Base-by-base conservation (phyloP, 2,888 invertebrate species). In the Dysmachus trigonus region DNA sequence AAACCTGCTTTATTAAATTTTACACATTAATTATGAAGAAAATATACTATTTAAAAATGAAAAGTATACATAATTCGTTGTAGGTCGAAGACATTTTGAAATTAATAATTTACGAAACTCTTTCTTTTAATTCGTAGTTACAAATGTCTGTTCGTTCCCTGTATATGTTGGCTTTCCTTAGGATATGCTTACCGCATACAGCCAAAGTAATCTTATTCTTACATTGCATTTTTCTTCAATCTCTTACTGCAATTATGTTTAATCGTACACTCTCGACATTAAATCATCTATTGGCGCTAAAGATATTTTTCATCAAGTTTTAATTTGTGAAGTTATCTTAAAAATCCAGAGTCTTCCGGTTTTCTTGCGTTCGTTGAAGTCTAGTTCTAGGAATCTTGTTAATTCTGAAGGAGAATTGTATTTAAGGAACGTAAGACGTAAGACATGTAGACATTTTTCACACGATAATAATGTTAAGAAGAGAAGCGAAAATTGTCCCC, bases 301-400 rank as follows among this genome's bases (percentile, higher is more conserved):
- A 62, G 62, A 62, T 62, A 62, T 62, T 62, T n/a, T 27, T 62
- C 62, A 62, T 62, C 22, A 2, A 62, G 22, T 62, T 62, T 62
- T 18, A 62, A 22, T 62, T 62, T 62, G 27, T 62, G 27, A 62
- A 62, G 62, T 51, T 62, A 77, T 77, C 51, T 77, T 1, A 77
- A 77, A 77, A 77, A 77, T 77, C 15, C n/a, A 22, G 38, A 30
- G 27, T 77, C 77, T 77, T 77, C 77, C 77, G 47, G 77, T 47
- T 47, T 15, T 41, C 77, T 22, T 77, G n/a, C 47, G 33, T 73
- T 73, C 73, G n/a, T 33, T 73, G 6, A 15, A 73, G 13, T 22
- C 62, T 22, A 22, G 62, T 62, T 62, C 62, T 22, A 62, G 10
- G 62, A 62, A 62, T 22, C 22, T 62, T n/a, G 62, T 27, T 22